Evolutionary conservation across 2,888 invertebrate genomes (phyloP), one percentile per base, ranked within the genome.

Genomic region (Chrysina gloriosa): DNA sequence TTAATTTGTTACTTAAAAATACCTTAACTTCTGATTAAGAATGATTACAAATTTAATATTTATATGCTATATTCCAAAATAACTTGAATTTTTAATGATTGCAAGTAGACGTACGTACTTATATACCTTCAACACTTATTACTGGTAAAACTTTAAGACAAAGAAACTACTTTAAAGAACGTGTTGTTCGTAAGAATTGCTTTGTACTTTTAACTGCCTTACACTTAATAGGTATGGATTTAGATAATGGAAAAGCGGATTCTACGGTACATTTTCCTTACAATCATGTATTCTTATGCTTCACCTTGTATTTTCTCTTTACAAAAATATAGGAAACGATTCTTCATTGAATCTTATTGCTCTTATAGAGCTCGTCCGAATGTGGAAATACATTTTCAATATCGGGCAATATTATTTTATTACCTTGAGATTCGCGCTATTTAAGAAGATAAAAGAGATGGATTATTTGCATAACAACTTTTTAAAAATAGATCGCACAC

Each of bases 321-420:
- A 61, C 19, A 58, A 36, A 36, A 39, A 58, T 61, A 61, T 42
- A 61, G 16, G 27, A 42, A 61, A 31, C 31, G 31, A 52, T 19
- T 52, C 31, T 42, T 45, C 70, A 64, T 65, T 58, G 67, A 67
- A 71, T 68, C 65, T 66, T 71, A 72, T 71, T 68, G 69, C 72
- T 73, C 73, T 75, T 72, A 73, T 75, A 75, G 75, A 74, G 73
- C 69, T 69, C 21, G 34, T 47, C 63, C 16, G 42, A 54, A 39
- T 19, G 31, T 47, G 39, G 29, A 29, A 42, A 42, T 9, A 42
- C 11, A 27, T 61, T 25, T 42, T 16, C 39, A 42, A 42, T 16
- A 7, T 16, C 14, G 42, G 58, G 45, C 58, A 25, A 47, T 23
- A 34, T 54, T 54, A 61, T 61, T 61, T 61, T 61, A 56, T 56